Evolutionary conservation across 2,888 invertebrate genomes (phyloP).

Genomic region (Atethmia centrago): DNA sequence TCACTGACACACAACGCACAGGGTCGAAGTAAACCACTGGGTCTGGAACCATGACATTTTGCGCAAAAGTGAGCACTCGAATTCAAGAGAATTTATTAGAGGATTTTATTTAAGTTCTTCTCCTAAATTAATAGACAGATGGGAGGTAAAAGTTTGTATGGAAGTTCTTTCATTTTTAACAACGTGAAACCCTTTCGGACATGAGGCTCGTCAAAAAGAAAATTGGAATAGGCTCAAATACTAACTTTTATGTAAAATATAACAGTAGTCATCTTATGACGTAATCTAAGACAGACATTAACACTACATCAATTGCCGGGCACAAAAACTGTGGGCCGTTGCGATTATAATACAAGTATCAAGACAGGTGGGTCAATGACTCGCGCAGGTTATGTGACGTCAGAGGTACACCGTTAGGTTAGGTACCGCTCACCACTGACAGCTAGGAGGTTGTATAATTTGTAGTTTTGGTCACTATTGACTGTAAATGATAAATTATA

Average conservation of each 20-base stretch:
- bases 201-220: not conserved
- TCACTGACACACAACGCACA: too few species aligned
- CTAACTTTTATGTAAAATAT: not conserved
- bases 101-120: not conserved
- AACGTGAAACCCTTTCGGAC: too few species aligned
- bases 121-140: not conserved
- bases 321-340: slow-evolving; percentile 5
- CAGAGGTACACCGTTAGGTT: slow-evolving; percentile 58
- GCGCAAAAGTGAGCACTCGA: not conserved
- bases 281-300: slow-evolving; percentile 37
- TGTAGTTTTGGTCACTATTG: slow-evolving; percentile 5
- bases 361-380: slow-evolving; percentile 65
- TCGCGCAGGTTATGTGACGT: slow-evolving; percentile 60
- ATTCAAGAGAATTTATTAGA: too few species aligned
- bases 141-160: too few species aligned
- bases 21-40: too few species aligned
- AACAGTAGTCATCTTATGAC: slow-evolving; percentile 8
- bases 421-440: slow-evolving; percentile 32
- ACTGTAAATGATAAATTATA: not conserved
- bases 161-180: not conserved
- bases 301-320: not conserved
- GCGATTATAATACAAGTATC: slow-evolving; percentile 51
- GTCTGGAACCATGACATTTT: not conserved
- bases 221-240: not conserved
- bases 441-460: slow-evolving; percentile 3